Base-by-base conservation (phyloP, 2,113 vertebrate genomes). In the Brienomyrus longianalis region DNA sequence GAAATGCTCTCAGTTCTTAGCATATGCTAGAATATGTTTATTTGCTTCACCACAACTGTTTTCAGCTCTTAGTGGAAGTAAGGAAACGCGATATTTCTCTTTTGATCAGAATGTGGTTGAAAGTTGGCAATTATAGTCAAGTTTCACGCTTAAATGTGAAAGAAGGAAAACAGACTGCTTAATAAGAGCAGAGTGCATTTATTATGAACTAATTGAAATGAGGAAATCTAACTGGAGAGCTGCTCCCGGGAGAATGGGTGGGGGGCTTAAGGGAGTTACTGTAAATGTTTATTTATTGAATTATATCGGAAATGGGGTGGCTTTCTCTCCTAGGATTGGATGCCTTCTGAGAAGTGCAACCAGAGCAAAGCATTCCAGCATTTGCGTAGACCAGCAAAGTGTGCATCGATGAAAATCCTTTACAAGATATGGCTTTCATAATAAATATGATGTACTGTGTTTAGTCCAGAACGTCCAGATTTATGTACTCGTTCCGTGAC, bases 271-370 rank as follows among this genome's bases (percentile, higher is more conserved):
- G 94, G 93, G 95, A 95, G 92, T 91, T 90, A 93, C 93, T 92
- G 94, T 93, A 92, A 94, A 92, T 94, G 94, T 95, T 95, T 96
- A 95, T 95, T 95, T 95, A 95, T 95, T 91, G 92, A 77, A 89
- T 92, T 95, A 94, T 93, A 94, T 95, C 94, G 94, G 93, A 94
- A 96, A 94, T 92, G 94, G 93, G 91, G 91, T 91, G 91, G 92
- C 92, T 94, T 92, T 93, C 19, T 93, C 95, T 94, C 87, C 50
- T 43, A 93, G 94, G 93, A 93, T 94, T 94, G 50, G 62, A 87
- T 45, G 48, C 85, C 84, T 86, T 54, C 51, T 50, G 47, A 95
- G 91, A 87, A 94, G 92, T 92, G 91, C 51, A 48, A 35, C 56
- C 39, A 74, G 21, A 88, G 86, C 50, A 85, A 88, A 83, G 89